phyloP scores from a whole-genome alignment of 2,888 invertebrate genomes.

The Sinotaia quadrata region DNA sequence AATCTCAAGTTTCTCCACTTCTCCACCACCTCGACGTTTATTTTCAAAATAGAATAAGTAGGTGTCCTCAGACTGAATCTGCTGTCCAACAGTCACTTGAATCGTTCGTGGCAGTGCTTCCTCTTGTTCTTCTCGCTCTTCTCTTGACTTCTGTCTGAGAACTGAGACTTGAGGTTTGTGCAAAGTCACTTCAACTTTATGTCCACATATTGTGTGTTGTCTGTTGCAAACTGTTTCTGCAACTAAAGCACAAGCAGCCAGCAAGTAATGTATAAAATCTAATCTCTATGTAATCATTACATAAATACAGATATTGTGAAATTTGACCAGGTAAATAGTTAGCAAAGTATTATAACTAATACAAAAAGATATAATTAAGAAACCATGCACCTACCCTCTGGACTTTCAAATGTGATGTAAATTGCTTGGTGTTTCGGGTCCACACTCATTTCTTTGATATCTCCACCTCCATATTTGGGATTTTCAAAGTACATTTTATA shows the following conservation, averaged over 20 bases:
- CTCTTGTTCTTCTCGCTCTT: constrained; percentile 1
- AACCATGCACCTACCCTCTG: constrained; percentile 9
- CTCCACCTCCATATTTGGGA: constrained; percentile 16
- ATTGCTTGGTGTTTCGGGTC: constrained; percentile 12
- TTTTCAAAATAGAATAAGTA: constrained; percentile 19
- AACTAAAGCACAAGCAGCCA: neutral
- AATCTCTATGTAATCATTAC: neutral
- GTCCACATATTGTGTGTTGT: constrained; percentile 2
- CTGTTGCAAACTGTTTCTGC: neutral
- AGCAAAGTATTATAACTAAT: neutral
- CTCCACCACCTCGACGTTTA: constrained; percentile 8
- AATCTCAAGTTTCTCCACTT: constrained; percentile 9
- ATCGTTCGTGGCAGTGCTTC: neutral
- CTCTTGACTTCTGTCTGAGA: neutral
- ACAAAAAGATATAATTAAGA: neutral
- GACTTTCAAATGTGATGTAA: constrained; percentile 21
- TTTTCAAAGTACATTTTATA: constrained; percentile 19
- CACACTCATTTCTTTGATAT: constrained; percentile 1
- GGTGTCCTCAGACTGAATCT: constrained; percentile 4
- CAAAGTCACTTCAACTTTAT: neutral
- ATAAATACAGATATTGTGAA: neutral
- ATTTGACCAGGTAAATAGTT: neutral
- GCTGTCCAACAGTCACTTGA: neutral
- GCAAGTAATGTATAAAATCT: too few species aligned
- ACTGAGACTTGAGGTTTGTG: constrained; percentile 1